These are phyloP conservation scores for Prosapia bicincta DNA, from an alignment of 2,888 invertebrate species.

Conservation along the genomic window DNA sequence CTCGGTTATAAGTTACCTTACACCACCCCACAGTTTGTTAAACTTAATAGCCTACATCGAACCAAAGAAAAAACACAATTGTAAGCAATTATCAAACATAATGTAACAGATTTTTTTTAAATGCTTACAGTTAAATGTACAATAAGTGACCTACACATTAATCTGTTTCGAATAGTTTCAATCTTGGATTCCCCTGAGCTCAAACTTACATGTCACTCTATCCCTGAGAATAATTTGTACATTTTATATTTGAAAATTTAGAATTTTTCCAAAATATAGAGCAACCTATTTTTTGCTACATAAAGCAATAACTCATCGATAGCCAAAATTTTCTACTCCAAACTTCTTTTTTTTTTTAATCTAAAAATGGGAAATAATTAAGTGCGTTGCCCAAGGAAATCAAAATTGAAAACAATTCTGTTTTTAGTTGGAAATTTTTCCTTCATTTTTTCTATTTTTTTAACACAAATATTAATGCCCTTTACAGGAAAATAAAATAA, in stretches of 20 bases:
- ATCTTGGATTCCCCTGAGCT: not conserved
- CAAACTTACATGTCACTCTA: not conserved
- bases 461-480: not conserved
- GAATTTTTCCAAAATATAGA: not conserved
- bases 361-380: not conserved
- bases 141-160: not conserved
- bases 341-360: not conserved
- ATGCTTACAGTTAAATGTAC: not conserved
- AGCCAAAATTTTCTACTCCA: not conserved
- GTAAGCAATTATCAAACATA: not conserved
- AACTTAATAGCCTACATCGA: not conserved
- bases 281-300: not conserved
- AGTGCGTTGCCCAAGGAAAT: conserved; percentile 15
- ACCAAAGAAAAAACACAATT: not conserved
- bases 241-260: not conserved
- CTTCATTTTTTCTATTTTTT: not conserved
- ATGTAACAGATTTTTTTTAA: not conserved
- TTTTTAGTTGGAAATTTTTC: not conserved
- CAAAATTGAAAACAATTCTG: conserved; percentile 19
- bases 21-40: not conserved
- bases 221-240: conserved; percentile 13
- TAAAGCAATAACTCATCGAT: not conserved
- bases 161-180: not conserved
- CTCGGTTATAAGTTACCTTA: not conserved
- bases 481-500: not conserved